Conservation (phyloP, 2,888 invertebrate genomes). For the Balanococcus diminutus region DNA sequence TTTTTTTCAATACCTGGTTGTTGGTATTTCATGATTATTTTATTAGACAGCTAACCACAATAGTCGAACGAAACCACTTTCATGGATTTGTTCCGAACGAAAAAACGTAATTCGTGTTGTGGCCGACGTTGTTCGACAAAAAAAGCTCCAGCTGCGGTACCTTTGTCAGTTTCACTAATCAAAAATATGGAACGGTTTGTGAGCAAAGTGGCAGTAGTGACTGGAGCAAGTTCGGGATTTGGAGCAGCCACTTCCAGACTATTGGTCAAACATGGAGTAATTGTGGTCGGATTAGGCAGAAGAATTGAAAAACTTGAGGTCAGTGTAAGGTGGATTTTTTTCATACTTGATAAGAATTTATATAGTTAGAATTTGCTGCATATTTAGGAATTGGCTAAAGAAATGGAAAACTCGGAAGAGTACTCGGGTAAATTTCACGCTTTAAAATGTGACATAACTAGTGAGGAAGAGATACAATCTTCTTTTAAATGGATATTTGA, state of each 20-base stretch:
- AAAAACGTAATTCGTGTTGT: not conserved
- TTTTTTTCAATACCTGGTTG: too few species aligned
- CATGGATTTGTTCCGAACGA: not conserved
- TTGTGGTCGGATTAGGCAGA: too few species aligned
- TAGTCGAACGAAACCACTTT: not conserved
- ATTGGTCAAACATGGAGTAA: too few species aligned
- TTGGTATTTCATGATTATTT: not conserved
- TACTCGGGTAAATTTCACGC: constrained; percentile 38
- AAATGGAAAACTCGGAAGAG: not conserved
- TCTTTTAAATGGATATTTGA: constrained; percentile 7
- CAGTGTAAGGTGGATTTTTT: too few species aligned
- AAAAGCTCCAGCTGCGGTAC: too few species aligned
- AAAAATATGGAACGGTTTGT: too few species aligned
- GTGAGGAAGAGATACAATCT: not conserved
- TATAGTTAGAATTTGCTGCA: not conserved
- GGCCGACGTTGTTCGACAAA: not conserved
- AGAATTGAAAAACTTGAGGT: too few species aligned
- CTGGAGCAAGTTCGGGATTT: too few species aligned
- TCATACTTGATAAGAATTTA: not conserved
- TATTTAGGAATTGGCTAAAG: not conserved
- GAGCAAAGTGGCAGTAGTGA: too few species aligned
- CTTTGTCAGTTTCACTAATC: too few species aligned
- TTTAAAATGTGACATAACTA: constrained; percentile 16
- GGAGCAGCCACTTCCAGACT: too few species aligned
- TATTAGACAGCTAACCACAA: not conserved